These are phyloP conservation scores for Pseudachorutes palmiensis DNA, from an alignment of 1,140 invertebrate species.

Conservation along the genomic window DNA sequence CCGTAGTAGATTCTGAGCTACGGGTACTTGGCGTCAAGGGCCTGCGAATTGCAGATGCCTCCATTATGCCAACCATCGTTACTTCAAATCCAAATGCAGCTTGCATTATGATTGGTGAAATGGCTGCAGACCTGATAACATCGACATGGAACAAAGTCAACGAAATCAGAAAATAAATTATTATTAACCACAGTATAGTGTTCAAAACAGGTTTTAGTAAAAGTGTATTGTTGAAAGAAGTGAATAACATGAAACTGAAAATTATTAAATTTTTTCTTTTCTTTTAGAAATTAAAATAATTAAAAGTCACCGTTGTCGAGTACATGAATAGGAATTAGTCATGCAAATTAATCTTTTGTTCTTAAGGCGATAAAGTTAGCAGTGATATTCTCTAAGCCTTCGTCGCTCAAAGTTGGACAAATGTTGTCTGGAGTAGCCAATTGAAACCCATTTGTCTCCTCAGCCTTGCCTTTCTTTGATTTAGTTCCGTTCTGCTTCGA, in stretches of 20 bases:
- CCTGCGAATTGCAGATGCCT: conserved; percentile 20
- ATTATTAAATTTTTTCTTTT: no score
- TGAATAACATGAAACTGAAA: no score
- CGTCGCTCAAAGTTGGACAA: background rate
- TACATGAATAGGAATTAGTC: background rate
- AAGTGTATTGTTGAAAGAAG: no score
- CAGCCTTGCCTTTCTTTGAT: conserved; percentile 2
- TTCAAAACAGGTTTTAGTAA: background rate
- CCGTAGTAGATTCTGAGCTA: conserved; percentile 24
- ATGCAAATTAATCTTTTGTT: background rate
- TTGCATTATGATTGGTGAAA: conserved; percentile 19
- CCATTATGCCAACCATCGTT: conserved; percentile 27
- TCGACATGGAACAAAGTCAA: background rate
- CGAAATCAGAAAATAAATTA: conserved; percentile 5
- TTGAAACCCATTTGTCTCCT: background rate
- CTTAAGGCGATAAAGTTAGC: background rate
- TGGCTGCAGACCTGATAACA: background rate
- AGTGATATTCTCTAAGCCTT: background rate
- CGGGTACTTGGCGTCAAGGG: conserved; percentile 19
- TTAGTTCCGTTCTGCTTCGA: background rate
- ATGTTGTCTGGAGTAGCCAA: background rate
- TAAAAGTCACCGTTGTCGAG: no score
- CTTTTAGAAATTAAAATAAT: no score
- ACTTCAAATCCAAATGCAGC: conserved; percentile 20
- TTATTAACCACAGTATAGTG: no score